phyloP scores from a whole-genome alignment of 1,140 invertebrate species.

The Neotoxoptera formosana region DNA sequence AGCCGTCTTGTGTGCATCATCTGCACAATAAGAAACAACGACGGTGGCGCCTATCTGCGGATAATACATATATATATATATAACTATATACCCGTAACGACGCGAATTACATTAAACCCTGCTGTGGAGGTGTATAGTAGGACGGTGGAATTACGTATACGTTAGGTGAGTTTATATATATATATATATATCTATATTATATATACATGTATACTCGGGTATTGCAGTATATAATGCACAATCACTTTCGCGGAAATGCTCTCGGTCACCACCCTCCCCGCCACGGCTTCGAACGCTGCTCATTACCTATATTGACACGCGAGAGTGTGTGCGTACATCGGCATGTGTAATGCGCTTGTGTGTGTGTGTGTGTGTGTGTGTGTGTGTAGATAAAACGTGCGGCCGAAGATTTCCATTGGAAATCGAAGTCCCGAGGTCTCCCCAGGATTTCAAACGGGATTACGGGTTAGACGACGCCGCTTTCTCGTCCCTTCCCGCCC shows the following conservation, averaged over 20 bases:
- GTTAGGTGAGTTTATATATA: neutral
- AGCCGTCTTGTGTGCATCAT: neutral
- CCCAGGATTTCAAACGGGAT: neutral
- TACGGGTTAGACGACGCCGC: neutral
- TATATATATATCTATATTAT: too few relatives aligned
- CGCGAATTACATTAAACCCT: neutral
- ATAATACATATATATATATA: neutral
- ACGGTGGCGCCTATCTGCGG: neutral
- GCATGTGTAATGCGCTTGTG: neutral
- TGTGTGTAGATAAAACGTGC: neutral
- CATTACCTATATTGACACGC: neutral
- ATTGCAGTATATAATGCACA: neutral
- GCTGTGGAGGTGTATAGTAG: too few relatives aligned
- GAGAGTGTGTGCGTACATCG: neutral
- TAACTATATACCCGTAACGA: neutral
- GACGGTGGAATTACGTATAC: neutral
- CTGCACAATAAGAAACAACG: neutral
- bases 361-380: neutral
- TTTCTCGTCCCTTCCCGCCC: neutral
- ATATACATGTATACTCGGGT: neutral
- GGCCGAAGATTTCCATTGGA: constrained; percentile 17
- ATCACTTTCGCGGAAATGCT: neutral
- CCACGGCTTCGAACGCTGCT: neutral
- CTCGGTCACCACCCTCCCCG: neutral
- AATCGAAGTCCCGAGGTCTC: neutral